These are phyloP conservation scores for Caretta caretta DNA, from an alignment of 2,113 vertebrate genomes.

Conservation along the genomic window DNA sequence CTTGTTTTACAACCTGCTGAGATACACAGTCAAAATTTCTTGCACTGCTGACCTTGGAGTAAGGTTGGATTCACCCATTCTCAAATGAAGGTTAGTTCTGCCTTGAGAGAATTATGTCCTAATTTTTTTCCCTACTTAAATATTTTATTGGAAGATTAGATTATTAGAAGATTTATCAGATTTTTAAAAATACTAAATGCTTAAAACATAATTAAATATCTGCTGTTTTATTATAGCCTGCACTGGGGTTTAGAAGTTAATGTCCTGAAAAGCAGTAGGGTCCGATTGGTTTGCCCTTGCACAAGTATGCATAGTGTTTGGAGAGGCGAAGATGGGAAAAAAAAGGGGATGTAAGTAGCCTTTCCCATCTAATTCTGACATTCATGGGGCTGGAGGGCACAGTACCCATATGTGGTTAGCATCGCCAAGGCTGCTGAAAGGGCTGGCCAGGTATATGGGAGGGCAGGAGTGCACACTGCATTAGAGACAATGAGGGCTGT, in stretches of 20 bases:
- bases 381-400: background rate
- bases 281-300: background rate
- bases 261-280: background rate
- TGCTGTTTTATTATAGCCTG: background rate
- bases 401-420: accelerated
- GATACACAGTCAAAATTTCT: background rate
- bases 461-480: background rate
- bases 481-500: accelerated
- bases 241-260: background rate
- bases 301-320: background rate
- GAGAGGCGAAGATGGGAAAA: background rate
- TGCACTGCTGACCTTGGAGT: accelerated
- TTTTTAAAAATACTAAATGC: background rate
- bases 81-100: constrained; percentile 60
- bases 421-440: accelerated
- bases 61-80: background rate
- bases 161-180: constrained; percentile 48
- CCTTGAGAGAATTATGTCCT: constrained; percentile 26
- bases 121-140: background rate
- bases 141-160: background rate
- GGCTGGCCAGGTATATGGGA: accelerated
- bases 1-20: constrained; percentile 39
- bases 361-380: background rate
- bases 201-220: constrained; percentile 30
- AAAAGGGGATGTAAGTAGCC: background rate